These are phyloP conservation scores for Pseudomugil gertrudae DNA, from an alignment of 2,797 vertebrate species.

Conservation along the genomic window DNA sequence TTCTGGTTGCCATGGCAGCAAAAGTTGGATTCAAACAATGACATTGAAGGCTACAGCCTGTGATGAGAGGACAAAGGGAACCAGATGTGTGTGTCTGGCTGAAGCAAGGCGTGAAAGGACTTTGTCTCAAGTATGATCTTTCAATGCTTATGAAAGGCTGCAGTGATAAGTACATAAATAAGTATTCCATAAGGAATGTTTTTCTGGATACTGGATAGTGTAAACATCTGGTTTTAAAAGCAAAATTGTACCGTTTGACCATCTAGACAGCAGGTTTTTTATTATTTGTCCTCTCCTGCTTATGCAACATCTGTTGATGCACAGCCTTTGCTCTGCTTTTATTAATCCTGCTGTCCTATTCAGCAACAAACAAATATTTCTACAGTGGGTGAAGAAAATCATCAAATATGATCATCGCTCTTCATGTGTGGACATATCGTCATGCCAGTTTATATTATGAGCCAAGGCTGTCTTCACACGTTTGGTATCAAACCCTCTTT, in stretches of 20 bases:
- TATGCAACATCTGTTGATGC: not conserved
- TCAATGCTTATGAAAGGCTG: not conserved
- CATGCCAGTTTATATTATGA: not conserved
- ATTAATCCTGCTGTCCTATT: not conserved
- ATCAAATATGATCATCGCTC: not conserved
- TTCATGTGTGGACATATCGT: no score
- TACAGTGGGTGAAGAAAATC: not conserved
- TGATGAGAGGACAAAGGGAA: constrained; percentile 46
- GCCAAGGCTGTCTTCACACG: not conserved
- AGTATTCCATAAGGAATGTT: not conserved
- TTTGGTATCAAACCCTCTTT: not conserved
- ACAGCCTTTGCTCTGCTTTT: not conserved
- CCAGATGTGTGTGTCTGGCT: constrained; percentile 30
- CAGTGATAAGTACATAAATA: not conserved
- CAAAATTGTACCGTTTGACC: not conserved
- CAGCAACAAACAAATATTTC: not conserved
- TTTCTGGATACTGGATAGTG: not conserved
- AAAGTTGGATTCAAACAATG: constrained; percentile 75
- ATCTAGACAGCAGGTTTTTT: not conserved
- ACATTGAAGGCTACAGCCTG: constrained; percentile 53
- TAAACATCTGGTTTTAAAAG: not conserved
- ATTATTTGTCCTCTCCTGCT: not conserved
- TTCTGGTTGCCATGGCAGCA: constrained; percentile 77
- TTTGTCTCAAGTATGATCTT: not conserved
- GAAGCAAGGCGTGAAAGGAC: constrained; percentile 26